Evolutionary conservation across 2,888 invertebrate genomes (phyloP), one percentile per base, ranked within the genome.

Genomic region (Dicycla oo): DNA sequence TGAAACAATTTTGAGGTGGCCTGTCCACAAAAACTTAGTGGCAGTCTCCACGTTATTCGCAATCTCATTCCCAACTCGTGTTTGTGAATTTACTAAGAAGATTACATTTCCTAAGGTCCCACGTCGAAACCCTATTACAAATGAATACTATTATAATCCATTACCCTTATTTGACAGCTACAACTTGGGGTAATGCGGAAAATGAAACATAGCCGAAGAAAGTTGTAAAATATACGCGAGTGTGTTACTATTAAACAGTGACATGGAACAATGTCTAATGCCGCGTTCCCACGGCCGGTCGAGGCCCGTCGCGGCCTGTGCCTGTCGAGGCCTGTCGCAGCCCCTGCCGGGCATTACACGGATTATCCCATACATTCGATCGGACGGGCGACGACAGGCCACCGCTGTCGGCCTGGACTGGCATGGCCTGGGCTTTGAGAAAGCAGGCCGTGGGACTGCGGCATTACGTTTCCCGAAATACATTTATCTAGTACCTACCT

Each of bases 61-160:
- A 61, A 15, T 47, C 15, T 6, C 38, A 56, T 7, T 23, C 3
- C 40, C 30, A 4, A 13, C 38, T 15, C 15, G 51, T 38, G 53
- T 64, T 56, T 34, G 45, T 30, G 15, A 54, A 60, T 69, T 38
- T 51, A 69, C 61, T 45, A 20, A 8, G 8, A 43, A 75, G 11
- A 45, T 38, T 45, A 75, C 49, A 54, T 69, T 69, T n/a, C 45
- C 63, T 47, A 53, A 26, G 47, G 38, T 34, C 58, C 23, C 30
- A n/a, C 10, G 34, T 43, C 58, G 49, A 67, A 73, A 66, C 30
- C 51, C 54, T 62, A 74, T 53, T 57, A 61, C 23, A 57, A 73
- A 78, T 64, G 30, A 65, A 73, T 63, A 62, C 61, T 65, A 79
- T 65, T 58, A 66, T 69, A 79, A 78, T 75, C 80, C 66, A 75